phyloP scores from a whole-genome alignment of 2,797 vertebrate genomes.

The Dendrocincla tyrannina region DNA sequence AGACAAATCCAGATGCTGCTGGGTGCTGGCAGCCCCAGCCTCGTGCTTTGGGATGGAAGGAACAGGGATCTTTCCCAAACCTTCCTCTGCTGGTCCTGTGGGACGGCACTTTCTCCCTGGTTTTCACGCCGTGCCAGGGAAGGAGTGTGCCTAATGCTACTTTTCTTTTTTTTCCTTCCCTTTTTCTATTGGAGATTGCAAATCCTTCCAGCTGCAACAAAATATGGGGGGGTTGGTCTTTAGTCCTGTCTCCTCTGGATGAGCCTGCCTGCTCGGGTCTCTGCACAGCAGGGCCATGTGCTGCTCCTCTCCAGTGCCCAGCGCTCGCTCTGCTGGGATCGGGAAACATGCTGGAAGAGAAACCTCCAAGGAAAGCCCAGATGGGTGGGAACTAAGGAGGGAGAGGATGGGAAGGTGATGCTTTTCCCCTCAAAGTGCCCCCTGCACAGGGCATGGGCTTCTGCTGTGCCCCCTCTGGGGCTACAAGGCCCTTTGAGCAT shows the following conservation, averaged over 20 bases:
- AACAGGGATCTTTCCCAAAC: background rate
- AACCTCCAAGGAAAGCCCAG: background rate
- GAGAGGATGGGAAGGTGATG: background rate
- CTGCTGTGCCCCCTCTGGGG: background rate
- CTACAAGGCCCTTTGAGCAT: rapidly evolving
- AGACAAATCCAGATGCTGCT: background rate
- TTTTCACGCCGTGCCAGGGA: rapidly evolving
- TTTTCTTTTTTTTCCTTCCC: background rate
- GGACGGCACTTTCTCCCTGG: background rate
- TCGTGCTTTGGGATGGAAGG: background rate
- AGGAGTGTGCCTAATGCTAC: rapidly evolving
- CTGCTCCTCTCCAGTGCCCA: background rate
- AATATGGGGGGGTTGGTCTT: rapidly evolving
- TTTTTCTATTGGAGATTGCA: background rate
- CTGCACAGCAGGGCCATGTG: background rate
- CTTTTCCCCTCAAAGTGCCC: background rate
- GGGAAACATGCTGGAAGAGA: background rate
- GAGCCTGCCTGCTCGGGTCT: background rate
- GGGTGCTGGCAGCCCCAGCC: background rate
- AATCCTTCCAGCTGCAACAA: background rate
- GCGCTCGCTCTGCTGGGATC: background rate
- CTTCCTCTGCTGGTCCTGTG: rapidly evolving
- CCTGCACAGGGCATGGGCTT: rapidly evolving
- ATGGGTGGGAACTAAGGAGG: background rate
- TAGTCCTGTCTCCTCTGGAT: background rate